These are phyloP conservation scores for Callipepla californica DNA, from an alignment of 2,113 vertebrate species.

Conservation along the genomic window DNA sequence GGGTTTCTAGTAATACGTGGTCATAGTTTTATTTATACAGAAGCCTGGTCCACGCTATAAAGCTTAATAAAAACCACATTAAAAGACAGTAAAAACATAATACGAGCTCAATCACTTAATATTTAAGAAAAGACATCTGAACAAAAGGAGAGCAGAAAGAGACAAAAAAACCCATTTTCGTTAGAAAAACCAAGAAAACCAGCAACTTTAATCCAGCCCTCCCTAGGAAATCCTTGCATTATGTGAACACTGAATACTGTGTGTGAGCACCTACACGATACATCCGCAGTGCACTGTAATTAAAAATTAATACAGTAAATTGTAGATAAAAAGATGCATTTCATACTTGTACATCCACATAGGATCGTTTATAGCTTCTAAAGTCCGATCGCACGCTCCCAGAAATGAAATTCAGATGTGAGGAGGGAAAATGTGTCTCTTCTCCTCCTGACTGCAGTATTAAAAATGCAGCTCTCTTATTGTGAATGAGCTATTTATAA, in stretches of 20 bases:
- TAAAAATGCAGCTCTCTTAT: neutral
- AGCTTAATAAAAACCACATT: conserved; percentile 48
- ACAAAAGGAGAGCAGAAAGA: neutral
- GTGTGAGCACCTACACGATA: neutral
- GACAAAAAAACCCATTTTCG: neutral
- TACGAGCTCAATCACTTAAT: neutral
- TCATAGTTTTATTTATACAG: conserved; percentile 38
- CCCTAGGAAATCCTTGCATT: neutral
- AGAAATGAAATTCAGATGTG: conserved; percentile 10
- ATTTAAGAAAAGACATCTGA: conserved; percentile 3
- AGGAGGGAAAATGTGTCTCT: neutral
- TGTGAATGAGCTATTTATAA: conserved; percentile 46
- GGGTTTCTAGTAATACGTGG: conserved; percentile 41
- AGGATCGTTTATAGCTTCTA: neutral
- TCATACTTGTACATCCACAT: neutral
- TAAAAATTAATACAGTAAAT: neutral
- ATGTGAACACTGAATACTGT: neutral
- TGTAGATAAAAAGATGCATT: neutral
- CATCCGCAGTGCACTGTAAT: neutral
- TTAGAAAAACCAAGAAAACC: neutral
- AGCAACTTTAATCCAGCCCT: neutral
- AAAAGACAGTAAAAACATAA: conserved; percentile 47
- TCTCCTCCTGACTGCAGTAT: neutral
- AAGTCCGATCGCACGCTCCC: neutral
- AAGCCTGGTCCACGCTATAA: neutral